Percentiles rank a stretch among this genome's conserved stretches.
These are phyloP conservation scores for Xenentodon cancila DNA, from an alignment of 2,797 vertebrate genomes.

Conservation along the genomic window DNA sequence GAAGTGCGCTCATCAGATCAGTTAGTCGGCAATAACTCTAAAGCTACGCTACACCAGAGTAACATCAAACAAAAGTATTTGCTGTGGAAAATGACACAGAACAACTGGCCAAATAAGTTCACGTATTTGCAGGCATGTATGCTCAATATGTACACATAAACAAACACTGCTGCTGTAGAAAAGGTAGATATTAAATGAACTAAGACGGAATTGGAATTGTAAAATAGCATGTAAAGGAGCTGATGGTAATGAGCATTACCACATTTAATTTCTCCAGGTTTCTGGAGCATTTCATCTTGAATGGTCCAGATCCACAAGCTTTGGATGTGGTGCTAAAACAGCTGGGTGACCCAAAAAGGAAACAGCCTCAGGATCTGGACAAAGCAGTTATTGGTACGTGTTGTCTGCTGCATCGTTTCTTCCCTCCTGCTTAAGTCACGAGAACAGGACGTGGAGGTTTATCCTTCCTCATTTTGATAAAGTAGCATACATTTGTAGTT, in stretches of 20 bases:
- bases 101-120: no score
- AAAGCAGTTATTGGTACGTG: constrained; percentile 74
- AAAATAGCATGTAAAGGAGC: background rate
- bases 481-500: no score
- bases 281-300: constrained; percentile 81
- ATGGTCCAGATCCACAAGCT: constrained; percentile 75
- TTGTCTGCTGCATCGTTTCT: constrained; percentile 24
- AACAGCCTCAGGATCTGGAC: constrained; percentile 80
- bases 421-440: constrained; percentile 25
- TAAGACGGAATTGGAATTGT: no score
- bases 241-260: background rate
- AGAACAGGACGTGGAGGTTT: constrained; percentile 1
- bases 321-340: constrained; percentile 72
- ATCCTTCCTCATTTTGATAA: constrained; percentile 1
- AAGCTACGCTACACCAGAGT: no score
- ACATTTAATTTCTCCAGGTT: constrained; percentile 58
- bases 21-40: no score
- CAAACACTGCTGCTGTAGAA: no score
- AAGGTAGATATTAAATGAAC: no score
- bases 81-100: no score
- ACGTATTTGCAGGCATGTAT: no score
- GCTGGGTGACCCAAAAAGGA: constrained; percentile 75
- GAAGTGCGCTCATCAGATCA: no score
- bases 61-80: no score
- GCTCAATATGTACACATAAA: no score